phyloP scores from a whole-genome alignment of 2,113 vertebrate species.

The Phalacrocorax carbo region DNA sequence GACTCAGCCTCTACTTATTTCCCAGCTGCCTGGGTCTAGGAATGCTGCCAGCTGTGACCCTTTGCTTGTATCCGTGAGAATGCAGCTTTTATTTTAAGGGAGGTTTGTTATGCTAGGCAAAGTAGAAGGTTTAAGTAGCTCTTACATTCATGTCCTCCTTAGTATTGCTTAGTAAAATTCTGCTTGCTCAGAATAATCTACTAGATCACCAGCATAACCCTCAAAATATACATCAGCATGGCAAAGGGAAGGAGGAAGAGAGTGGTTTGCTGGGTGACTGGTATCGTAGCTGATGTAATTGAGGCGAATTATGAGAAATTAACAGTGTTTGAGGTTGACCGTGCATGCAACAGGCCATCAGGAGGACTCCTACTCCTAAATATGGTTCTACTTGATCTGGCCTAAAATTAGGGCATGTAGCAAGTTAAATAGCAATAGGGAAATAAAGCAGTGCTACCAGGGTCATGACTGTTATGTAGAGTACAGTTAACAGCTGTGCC shows the following conservation, averaged over 20 bases:
- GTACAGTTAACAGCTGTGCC: no score
- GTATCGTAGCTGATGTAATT: background rate
- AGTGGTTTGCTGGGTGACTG: background rate
- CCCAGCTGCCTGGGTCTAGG: background rate
- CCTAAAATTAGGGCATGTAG: background rate
- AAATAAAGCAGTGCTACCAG: background rate
- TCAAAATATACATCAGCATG: background rate
- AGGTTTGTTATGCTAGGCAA: background rate
- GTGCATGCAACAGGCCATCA: background rate
- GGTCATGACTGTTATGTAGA: rapidly evolving
- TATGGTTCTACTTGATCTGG: background rate
- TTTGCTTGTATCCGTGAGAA: background rate
- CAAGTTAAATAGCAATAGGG: background rate
- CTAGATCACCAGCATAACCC: background rate
- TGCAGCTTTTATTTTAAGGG: background rate
- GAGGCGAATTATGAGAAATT: background rate
- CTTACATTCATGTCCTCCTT: background rate
- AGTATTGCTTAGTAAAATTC: background rate
- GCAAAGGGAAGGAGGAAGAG: background rate
- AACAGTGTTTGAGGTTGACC: background rate
- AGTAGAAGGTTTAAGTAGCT: background rate
- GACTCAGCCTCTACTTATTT: background rate
- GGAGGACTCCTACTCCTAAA: background rate
- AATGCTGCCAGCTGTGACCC: background rate
- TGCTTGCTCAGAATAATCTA: background rate